A percentile compares a stretch with the other conserved stretches of the same genome.
Conservation (phyloP, 92 coral and sea anemone genomes). For the Heteractis magnifica region DNA sequence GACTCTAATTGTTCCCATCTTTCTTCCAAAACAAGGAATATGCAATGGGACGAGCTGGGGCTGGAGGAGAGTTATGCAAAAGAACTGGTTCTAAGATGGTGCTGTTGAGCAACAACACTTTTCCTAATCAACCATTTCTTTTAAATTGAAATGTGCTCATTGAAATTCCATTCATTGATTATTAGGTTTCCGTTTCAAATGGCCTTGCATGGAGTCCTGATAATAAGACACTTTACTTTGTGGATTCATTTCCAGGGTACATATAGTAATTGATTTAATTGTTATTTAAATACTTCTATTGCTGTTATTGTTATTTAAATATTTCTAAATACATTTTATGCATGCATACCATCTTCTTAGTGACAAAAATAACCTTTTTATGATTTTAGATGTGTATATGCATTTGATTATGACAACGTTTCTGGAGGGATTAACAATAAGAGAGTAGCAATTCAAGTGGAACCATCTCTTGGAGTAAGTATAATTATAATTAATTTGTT, state of each 20-base stretch:
- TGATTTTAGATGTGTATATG: slow-evolving; percentile 56
- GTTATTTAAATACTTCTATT: background rate
- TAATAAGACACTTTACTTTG: slow-evolving; percentile 69
- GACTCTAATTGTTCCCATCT: background rate
- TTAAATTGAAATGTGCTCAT: background rate
- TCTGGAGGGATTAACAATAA: slow-evolving; percentile 66
- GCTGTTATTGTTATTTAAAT: background rate
- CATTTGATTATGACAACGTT: slow-evolving; percentile 76
- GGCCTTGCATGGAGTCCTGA: slow-evolving; percentile 88
- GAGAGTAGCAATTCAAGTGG: slow-evolving; percentile 55
- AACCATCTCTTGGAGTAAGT: slow-evolving; percentile 60
- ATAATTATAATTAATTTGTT: background rate
- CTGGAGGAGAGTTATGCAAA: no score
- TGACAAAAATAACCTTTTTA: background rate
- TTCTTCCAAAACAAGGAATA: no score
- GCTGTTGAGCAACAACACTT: no score
- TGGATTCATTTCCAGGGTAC: slow-evolving; percentile 69
- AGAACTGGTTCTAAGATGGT: no score
- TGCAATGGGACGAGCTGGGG: no score
- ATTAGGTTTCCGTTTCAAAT: slow-evolving; percentile 78
- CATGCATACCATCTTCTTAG: no score
- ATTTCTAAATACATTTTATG: no score
- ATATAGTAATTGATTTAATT: slow-evolving; percentile 49
- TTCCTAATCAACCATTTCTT: background rate
- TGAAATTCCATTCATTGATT: background rate